A percentile compares a stretch with the other conserved stretches of the same genome.
Evolutionary conservation across 1,140 invertebrate species (phyloP).

Genomic region (Rhagoletis pomonella): DNA sequence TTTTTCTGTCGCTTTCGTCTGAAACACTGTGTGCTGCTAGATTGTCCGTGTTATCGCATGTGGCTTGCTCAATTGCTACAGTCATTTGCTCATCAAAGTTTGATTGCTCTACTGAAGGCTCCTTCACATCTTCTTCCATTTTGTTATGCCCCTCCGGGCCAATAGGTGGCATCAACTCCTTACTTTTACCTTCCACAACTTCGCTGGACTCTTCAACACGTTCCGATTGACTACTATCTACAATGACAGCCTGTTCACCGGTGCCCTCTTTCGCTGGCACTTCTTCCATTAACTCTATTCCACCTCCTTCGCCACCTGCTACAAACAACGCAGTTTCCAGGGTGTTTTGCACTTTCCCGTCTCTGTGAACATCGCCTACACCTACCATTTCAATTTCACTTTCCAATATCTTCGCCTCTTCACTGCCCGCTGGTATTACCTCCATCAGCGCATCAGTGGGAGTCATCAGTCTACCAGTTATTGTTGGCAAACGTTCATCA

Average conservation of each 20-base stretch:
- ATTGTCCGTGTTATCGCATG: not conserved
- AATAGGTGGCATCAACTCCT: not conserved
- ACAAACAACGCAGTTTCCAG: not conserved
- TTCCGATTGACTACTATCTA: not conserved
- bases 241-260: not conserved
- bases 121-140: not conserved
- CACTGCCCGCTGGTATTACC: not conserved
- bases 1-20: not conserved
- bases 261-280: not conserved
- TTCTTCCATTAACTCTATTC: not conserved
- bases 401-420: not conserved
- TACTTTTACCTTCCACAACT: not conserved
- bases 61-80: not conserved
- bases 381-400: not conserved
- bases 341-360: not conserved
- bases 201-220: not conserved
- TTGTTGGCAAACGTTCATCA: constrained; percentile 55
- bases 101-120: not conserved
- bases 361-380: not conserved
- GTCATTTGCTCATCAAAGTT: not conserved
- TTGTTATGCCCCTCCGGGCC: not conserved
- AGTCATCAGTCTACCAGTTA: constrained; percentile 26
- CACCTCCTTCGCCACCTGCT: not conserved
- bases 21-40: not conserved
- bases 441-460: constrained; percentile 8